Percentiles rank a stretch among this genome's conserved stretches.
Conservation (phyloP, 1,140 invertebrate species). For the Drosophila funebris region DNA sequence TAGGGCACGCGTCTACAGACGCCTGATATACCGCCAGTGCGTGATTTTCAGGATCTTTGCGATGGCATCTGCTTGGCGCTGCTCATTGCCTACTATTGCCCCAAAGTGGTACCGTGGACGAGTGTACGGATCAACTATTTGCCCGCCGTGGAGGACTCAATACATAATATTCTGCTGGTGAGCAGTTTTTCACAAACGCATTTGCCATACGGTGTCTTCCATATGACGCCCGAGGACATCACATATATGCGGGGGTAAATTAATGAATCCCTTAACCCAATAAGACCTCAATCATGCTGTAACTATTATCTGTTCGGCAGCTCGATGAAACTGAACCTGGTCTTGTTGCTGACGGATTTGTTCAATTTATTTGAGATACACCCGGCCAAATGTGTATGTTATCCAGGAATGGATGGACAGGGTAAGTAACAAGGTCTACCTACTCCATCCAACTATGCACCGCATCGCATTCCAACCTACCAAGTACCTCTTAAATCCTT, state of each 20-base stretch:
- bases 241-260: slow-evolving; percentile 96
- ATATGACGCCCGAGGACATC: slow-evolving; percentile 97
- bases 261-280: background rate
- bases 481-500: background rate
- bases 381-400: slow-evolving; percentile 93
- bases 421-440: slow-evolving; percentile 74
- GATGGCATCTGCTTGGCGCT: slow-evolving; percentile 96
- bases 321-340: slow-evolving; percentile 95
- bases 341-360: slow-evolving; percentile 97
- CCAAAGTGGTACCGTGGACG: slow-evolving; percentile 91
- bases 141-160: slow-evolving; percentile 90
- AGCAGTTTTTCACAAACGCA: slow-evolving; percentile 93
- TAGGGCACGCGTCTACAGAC: slow-evolving; percentile 77
- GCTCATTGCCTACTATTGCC: slow-evolving; percentile 97
- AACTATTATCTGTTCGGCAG: slow-evolving; percentile 84
- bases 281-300: background rate
- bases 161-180: slow-evolving; percentile 96
- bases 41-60: slow-evolving; percentile 89
- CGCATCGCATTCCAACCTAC: slow-evolving; percentile 65
- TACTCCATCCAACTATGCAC: slow-evolving; percentile 50
- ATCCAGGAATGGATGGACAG: slow-evolving; percentile 88
- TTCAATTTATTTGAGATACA: slow-evolving; percentile 98
- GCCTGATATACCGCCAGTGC: slow-evolving; percentile 81
- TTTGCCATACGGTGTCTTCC: slow-evolving; percentile 95
- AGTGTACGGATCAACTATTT: slow-evolving; percentile 89